These are phyloP conservation scores for Pitangus sulphuratus DNA, from an alignment of 2,797 vertebrate species.

Conservation along the genomic window DNA sequence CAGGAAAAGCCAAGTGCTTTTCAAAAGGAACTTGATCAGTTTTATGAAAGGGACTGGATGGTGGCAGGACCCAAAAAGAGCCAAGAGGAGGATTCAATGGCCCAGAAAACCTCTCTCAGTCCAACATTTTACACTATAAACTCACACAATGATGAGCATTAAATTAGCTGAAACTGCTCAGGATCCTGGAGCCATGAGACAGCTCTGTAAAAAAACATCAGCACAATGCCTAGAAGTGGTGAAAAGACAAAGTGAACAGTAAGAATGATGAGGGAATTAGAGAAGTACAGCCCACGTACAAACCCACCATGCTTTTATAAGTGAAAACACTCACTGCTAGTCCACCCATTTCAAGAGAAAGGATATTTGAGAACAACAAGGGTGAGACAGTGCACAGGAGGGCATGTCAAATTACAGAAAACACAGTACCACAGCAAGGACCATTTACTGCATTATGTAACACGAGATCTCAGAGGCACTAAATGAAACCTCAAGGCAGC, in stretches of 20 bases:
- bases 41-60: neutral
- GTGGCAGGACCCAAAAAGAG: neutral
- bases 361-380: neutral
- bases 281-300: neutral
- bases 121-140: neutral
- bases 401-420: neutral
- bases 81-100: neutral
- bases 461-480: neutral
- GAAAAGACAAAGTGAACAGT: neutral
- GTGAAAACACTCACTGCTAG: neutral
- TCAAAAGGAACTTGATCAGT: neutral
- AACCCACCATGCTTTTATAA: neutral
- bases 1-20: conserved; percentile 17
- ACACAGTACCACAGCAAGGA: neutral
- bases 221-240: neutral
- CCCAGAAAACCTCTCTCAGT: conserved; percentile 1
- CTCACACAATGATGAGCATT: neutral
- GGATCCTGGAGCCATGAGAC: neutral
- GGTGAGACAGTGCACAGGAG: neutral
- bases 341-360: neutral
- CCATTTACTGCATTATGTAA: neutral
- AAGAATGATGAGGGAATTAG: neutral
- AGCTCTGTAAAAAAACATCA: neutral
- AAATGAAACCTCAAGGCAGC: neutral
- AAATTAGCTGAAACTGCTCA: conserved; percentile 28